A percentile compares a stretch with the other conserved stretches of the same genome.
Conservation (phyloP, 2,888 invertebrate species). For the Leptopterna dolabrata region DNA sequence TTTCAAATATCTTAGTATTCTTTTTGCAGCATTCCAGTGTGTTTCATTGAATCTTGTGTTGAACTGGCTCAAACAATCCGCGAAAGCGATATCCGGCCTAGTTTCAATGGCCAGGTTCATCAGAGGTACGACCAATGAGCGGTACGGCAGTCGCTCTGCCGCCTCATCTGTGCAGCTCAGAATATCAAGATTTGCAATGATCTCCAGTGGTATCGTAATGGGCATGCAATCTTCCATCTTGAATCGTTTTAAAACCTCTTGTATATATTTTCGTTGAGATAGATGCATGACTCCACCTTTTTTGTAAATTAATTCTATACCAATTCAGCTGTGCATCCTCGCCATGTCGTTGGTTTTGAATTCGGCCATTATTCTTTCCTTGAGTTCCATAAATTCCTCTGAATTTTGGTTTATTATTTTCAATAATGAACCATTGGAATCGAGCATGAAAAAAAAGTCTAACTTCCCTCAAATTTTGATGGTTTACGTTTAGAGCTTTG, state of each 20-base stretch:
- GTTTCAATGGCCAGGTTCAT: background rate
- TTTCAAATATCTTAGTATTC: no score
- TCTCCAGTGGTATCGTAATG: slow-evolving; percentile 14
- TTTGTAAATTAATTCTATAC: slow-evolving; percentile 53
- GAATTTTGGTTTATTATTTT: no score
- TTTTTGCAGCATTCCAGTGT: slow-evolving; percentile 24
- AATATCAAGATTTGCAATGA: background rate
- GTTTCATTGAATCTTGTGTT: background rate
- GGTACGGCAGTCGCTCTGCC: background rate
- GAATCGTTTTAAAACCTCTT: slow-evolving; percentile 57
- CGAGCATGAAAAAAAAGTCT: no score
- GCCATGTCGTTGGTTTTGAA: slow-evolving; percentile 60
- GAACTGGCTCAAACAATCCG: slow-evolving; percentile 17
- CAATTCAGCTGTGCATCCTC: slow-evolving; percentile 55
- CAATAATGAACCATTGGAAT: no score
- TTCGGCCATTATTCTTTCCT: slow-evolving; percentile 43
- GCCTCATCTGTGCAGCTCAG: no score
- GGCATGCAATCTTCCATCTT: slow-evolving; percentile 54
- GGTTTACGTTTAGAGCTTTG: no score
- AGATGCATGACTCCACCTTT: slow-evolving; percentile 36
- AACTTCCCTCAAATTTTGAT: no score
- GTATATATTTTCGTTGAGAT: slow-evolving; percentile 53
- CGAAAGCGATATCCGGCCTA: slow-evolving; percentile 25
- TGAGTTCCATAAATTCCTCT: slow-evolving; percentile 51
- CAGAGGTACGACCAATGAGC: slow-evolving; percentile 6